Percentiles rank a stretch among this genome's conserved stretches.
Conservation (phyloP, 2,113 vertebrate species). For the Collichthys lucidus region DNA sequence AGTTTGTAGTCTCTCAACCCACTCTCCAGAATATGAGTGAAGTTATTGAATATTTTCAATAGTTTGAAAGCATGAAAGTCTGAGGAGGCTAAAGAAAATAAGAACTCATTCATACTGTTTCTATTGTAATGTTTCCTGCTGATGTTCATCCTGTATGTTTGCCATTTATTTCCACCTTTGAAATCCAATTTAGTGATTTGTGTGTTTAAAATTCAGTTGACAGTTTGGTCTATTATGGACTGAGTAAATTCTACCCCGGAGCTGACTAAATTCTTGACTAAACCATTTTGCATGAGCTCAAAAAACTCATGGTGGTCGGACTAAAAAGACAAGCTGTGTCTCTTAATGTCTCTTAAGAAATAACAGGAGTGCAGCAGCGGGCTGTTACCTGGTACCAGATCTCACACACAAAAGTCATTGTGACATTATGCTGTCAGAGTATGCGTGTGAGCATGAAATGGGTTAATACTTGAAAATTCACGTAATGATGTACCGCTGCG, state of each 20-base stretch:
- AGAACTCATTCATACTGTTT: neutral
- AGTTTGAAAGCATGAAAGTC: neutral
- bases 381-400: neutral
- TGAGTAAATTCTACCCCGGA: neutral
- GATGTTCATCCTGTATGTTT: too few species aligned
- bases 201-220: neutral
- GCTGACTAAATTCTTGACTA: neutral
- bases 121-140: neutral
- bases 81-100: neutral
- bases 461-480: conserved; percentile 12
- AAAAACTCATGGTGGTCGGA: neutral
- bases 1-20: conserved; percentile 9
- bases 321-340: neutral
- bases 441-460: neutral
- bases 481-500: neutral
- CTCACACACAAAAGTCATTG: neutral
- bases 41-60: neutral
- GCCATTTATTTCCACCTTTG: neutral
- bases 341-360: neutral
- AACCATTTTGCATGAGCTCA: neutral
- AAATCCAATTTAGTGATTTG: neutral
- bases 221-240: neutral
- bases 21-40: neutral
- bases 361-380: neutral
- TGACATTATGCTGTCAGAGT: neutral